Base-by-base conservation (phyloP, 2,888 invertebrate genomes). In the Cylloceria caligata region DNA sequence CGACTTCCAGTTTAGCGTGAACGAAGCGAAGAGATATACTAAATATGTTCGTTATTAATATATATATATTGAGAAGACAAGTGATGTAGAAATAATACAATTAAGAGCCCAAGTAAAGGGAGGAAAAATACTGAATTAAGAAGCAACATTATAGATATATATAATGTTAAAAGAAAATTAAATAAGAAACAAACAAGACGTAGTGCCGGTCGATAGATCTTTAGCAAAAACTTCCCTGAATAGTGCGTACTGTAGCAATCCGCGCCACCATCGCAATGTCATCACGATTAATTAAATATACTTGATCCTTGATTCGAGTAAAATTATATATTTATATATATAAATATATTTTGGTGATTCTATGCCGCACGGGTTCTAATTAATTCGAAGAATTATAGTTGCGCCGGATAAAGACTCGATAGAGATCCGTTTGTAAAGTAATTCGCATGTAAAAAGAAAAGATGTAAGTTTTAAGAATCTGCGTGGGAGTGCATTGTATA, bases 401-500 rank as follows among this genome's bases (percentile, higher is more conserved):
- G 65, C 39, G 39, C 45, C 45, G 55, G 16, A 65, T 39, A 68
- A 68, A 55, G 60, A 49, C 55, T 73, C 79, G 57, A 78, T 71
- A 57, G 64, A 75, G 78, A 34, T 69, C 60, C 72, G 83, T 72
- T 62, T 64, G 81, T 80, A 80, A 76, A 85, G 83, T 86, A 84
- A 85, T 85, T 75, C 62, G 30, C 24, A n/a, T 81, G 79, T 83
- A 83, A 84, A 86, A 83, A 73, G 30, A 21, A 36, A 47, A 9
- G 19, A 65, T n/a, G 42, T 45, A 1, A 42, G 55, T 47, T 57
- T 30, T 76, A 78, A 86, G 80, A 85, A 45, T 60, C 39, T 71
- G 71, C 62, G 69, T 73, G 55, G 81, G 71, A 77, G 57, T 81
- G 88, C 86, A 90, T 86, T 87, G 89, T 90, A 91, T 92, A 92